phyloP scores from a whole-genome alignment of 2,113 vertebrate genomes.

The Etheostoma spectabile region DNA sequence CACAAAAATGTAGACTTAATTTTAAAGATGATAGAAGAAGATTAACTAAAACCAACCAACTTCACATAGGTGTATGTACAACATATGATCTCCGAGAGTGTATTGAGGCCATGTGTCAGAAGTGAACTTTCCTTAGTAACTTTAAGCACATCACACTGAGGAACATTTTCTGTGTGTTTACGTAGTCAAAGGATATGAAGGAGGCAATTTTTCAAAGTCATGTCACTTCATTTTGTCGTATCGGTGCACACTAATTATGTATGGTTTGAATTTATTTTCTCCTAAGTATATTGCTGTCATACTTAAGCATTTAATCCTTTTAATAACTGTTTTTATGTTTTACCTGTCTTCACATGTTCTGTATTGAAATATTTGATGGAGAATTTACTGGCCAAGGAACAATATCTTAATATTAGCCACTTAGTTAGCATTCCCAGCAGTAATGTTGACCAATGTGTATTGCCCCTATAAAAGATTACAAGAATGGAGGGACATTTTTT shows the following conservation, averaged over 20 bases:
- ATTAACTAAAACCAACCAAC: neutral
- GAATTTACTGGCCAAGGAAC: neutral
- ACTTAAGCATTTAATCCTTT: neutral
- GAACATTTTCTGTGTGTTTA: neutral
- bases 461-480: neutral
- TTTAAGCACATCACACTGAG: neutral
- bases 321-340: neutral
- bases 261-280: no score
- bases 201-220: neutral
- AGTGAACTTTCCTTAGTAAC: neutral
- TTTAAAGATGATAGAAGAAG: neutral
- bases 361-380: neutral
- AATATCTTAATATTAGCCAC: neutral
- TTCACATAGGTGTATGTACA: neutral
- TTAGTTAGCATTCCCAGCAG: neutral
- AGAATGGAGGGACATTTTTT: neutral
- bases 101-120: neutral
- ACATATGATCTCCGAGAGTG: neutral
- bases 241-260: neutral
- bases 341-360: neutral
- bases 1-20: constrained; percentile 2
- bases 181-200: neutral
- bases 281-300: neutral
- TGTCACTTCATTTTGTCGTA: neutral
- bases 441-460: neutral